These are phyloP conservation scores for Rhingia campestris DNA, from an alignment of 2,888 invertebrate species.

Conservation along the genomic window DNA sequence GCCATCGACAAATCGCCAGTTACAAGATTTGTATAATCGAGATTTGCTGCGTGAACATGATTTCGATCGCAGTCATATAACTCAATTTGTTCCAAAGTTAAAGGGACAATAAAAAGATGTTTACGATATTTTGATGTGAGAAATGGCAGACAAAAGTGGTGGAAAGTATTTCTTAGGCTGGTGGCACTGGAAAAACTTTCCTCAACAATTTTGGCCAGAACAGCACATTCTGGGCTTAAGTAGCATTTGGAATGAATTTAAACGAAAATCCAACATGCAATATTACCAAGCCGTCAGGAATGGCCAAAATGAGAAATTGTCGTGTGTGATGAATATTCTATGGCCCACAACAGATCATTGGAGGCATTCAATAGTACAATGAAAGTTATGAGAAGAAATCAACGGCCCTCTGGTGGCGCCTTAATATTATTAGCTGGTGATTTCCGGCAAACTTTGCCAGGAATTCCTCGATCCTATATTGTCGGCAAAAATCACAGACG, in stretches of 20 bases:
- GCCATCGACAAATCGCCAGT: conserved; percentile 5
- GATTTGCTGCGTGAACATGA: not conserved
- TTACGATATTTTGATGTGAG: too few relatives aligned
- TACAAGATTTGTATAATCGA: not conserved
- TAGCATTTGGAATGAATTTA: too few relatives aligned
- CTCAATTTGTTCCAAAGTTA: conserved; percentile 33
- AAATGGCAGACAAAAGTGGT: too few relatives aligned
- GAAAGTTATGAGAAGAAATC: too few relatives aligned
- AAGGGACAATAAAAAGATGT: conserved; percentile 71
- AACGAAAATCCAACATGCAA: too few relatives aligned
- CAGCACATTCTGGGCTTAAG: too few relatives aligned
- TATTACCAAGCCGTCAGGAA: too few relatives aligned
- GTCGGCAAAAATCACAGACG: too few relatives aligned
- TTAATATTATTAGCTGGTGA: not conserved
- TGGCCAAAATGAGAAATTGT: conserved; percentile 24
- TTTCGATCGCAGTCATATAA: not conserved
- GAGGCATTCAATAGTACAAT: too few relatives aligned
- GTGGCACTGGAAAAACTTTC: too few relatives aligned
- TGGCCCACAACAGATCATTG: conserved; percentile 7
- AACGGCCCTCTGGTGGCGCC: not conserved
- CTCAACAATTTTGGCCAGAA: too few relatives aligned
- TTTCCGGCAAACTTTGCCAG: not conserved
- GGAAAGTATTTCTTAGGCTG: too few relatives aligned
- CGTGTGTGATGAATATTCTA: conserved; percentile 20
- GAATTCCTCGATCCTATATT: not conserved